Conservation (phyloP, 2,797 vertebrate genomes). For the Sarcoramphus papa region DNA sequence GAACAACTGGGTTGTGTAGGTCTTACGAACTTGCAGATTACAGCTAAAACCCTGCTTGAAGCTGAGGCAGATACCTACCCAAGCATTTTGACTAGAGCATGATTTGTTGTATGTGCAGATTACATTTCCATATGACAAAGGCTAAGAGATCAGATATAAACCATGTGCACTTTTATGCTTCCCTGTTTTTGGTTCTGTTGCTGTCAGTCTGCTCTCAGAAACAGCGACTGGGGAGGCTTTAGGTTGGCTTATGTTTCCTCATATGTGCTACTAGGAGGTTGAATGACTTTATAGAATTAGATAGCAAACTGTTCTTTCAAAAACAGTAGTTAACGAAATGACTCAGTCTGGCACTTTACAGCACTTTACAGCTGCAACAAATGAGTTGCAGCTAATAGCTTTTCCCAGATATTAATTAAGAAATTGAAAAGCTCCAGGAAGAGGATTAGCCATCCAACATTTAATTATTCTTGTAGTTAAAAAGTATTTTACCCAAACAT, state of each 20-base stretch:
- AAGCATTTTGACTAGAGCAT: background rate
- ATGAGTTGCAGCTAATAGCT: background rate
- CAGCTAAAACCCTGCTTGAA: background rate
- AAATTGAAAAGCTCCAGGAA: background rate
- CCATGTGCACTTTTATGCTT: background rate
- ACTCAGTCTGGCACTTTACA: background rate
- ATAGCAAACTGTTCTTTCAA: background rate
- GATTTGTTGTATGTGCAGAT: background rate
- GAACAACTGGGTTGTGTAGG: background rate
- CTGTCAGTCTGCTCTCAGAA: background rate
- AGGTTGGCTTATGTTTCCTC: background rate
- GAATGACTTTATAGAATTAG: background rate
- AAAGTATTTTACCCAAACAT: background rate
- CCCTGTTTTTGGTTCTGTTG: background rate
- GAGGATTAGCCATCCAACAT: background rate
- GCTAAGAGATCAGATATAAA: background rate
- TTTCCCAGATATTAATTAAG: background rate
- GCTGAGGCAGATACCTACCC: background rate
- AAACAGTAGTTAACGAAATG: background rate
- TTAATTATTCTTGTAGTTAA: background rate
- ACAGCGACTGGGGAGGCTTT: background rate
- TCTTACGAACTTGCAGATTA: background rate
- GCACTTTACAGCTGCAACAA: background rate
- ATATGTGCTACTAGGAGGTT: background rate
- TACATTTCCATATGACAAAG: background rate